phyloP scores from a whole-genome alignment of 2,113 vertebrate genomes.

The Uropsilus gracilis region DNA sequence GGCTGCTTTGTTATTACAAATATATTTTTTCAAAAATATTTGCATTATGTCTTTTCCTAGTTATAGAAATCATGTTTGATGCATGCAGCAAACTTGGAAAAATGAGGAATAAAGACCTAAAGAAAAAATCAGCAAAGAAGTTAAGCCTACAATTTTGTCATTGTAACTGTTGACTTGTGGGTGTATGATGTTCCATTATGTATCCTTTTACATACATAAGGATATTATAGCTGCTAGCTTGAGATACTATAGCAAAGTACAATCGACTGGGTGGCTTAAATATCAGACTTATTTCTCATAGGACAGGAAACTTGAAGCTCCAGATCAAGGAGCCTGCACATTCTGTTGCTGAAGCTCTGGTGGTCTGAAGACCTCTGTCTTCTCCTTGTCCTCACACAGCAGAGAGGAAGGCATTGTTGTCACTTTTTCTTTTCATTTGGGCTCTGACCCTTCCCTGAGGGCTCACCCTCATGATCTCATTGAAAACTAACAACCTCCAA shows the following conservation, averaged over 20 bases:
- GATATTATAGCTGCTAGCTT: neutral
- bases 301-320: neutral
- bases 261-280: neutral
- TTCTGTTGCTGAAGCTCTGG: rapidly evolving
- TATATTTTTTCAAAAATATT: no score
- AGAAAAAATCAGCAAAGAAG: neutral
- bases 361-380: neutral
- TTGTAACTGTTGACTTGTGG: neutral
- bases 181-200: neutral
- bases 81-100: neutral
- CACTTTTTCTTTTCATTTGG: neutral
- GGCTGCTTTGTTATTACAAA: no score
- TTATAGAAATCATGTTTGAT: neutral
- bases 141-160: neutral
- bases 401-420: neutral
- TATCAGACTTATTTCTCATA: neutral
- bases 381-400: neutral
- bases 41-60: neutral
- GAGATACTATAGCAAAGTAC: neutral
- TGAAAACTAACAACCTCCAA: neutral
- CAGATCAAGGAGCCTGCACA: neutral
- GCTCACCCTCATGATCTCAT: no score
- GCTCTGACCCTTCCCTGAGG: neutral
- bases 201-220: neutral
- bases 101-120: neutral